Conservation (phyloP, 2,888 invertebrate genomes). For the Sarcophaga subvicina region DNA sequence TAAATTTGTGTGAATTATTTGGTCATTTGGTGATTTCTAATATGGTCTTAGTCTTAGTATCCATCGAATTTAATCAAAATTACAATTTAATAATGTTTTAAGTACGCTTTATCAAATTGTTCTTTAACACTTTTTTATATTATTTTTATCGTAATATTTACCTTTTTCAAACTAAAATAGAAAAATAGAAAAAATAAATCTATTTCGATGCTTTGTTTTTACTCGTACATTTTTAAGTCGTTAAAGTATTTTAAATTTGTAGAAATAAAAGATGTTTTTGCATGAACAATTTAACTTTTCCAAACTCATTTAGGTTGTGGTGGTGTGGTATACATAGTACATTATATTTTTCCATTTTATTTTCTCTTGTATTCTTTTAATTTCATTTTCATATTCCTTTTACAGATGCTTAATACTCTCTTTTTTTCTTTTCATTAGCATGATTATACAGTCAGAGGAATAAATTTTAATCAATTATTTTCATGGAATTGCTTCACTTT, state of each 20-base stretch:
- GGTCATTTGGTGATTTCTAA: too few species aligned
- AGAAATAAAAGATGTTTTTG: background rate
- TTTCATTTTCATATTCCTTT: background rate
- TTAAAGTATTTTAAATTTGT: background rate
- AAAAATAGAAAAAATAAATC: too few species aligned
- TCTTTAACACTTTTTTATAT: too few species aligned
- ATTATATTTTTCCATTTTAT: background rate
- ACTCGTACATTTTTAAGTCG: background rate
- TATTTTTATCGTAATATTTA: too few species aligned
- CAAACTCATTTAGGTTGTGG: constrained; percentile 34
- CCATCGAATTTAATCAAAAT: too few species aligned
- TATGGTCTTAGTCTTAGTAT: too few species aligned
- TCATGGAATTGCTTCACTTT: background rate
- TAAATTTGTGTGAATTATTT: too few species aligned
- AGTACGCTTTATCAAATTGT: too few species aligned
- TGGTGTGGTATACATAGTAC: background rate
- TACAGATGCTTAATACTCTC: background rate
- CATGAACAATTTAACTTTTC: constrained; percentile 15
- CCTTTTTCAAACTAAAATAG: too few species aligned
- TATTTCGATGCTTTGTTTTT: too few species aligned
- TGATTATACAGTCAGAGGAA: constrained; percentile 17
- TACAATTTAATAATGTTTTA: too few species aligned
- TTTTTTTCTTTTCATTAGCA: constrained; percentile 14
- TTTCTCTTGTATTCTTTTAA: constrained; percentile 3
- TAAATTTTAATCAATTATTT: background rate